A percentile compares a stretch with the other conserved stretches of the same genome.
These are phyloP conservation scores for Ips nitidus DNA, from an alignment of 1,140 invertebrate species.

Conservation along the genomic window DNA sequence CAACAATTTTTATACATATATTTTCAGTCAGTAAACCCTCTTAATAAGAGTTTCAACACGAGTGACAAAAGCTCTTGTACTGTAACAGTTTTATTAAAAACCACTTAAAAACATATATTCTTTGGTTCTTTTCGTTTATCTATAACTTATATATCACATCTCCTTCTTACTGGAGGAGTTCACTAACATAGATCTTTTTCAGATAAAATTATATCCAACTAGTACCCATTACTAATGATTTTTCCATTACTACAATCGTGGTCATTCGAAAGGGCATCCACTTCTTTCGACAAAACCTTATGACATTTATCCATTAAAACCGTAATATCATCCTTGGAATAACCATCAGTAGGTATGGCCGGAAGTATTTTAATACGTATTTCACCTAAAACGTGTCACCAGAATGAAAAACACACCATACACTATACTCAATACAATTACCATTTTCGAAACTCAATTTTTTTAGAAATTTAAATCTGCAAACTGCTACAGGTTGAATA, in stretches of 20 bases:
- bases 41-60: no score
- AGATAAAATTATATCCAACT: no score
- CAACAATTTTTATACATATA: no score
- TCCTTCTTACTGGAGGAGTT: no score
- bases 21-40: no score
- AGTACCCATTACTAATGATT: slow-evolving; percentile 9
- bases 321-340: slow-evolving; percentile 64
- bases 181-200: no score
- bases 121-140: no score
- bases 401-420: slow-evolving; percentile 27
- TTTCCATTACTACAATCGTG: slow-evolving; percentile 1
- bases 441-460: slow-evolving; percentile 74
- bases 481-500: slow-evolving; percentile 87
- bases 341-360: slow-evolving; percentile 64
- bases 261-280: slow-evolving; percentile 23
- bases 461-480: slow-evolving; percentile 83
- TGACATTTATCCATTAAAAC: slow-evolving; percentile 67
- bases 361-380: slow-evolving; percentile 72
- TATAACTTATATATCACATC: no score
- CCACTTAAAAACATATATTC: no score
- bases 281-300: slow-evolving; percentile 61
- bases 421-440: slow-evolving; percentile 46
- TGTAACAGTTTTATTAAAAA: no score
- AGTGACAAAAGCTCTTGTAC: no score
- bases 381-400: slow-evolving; percentile 55